Percentiles rank a stretch among this genome's conserved stretches.
These are phyloP conservation scores for Anguilla pacifica DNA, from an alignment of 2,797 vertebrate species.

Conservation along the genomic window DNA sequence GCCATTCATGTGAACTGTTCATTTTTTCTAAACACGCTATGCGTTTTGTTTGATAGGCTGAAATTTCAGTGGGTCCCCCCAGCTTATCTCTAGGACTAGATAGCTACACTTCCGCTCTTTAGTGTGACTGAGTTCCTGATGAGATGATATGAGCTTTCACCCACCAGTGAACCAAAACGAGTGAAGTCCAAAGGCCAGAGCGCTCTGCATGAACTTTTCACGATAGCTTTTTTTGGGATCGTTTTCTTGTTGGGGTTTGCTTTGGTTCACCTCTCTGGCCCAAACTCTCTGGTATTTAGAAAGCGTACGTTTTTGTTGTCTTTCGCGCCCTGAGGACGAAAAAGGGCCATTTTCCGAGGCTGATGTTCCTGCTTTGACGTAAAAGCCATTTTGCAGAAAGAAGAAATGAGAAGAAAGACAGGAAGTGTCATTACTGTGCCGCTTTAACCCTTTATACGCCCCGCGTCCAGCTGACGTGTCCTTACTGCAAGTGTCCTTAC, in stretches of 20 bases:
- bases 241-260: background rate
- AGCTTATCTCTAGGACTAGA: background rate
- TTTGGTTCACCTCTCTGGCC: background rate
- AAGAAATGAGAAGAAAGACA: constrained; percentile 55
- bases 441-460: background rate
- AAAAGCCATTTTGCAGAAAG: constrained; percentile 48
- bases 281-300: background rate
- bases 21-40: background rate
- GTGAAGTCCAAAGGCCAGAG: background rate
- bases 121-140: background rate
- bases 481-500: background rate
- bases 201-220: background rate
- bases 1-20: background rate
- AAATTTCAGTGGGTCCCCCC: background rate
- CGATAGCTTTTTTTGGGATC: background rate
- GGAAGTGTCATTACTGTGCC: constrained; percentile 44
- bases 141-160: background rate
- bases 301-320: constrained; percentile 10
- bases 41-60: background rate
- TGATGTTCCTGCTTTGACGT: constrained; percentile 29
- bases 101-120: background rate
- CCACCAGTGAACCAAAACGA: background rate
- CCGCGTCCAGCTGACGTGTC: background rate
- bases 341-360: constrained; percentile 15
- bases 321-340: background rate